These are phyloP conservation scores for Channa maculata DNA, from an alignment of 2,113 vertebrate species.

Conservation along the genomic window DNA sequence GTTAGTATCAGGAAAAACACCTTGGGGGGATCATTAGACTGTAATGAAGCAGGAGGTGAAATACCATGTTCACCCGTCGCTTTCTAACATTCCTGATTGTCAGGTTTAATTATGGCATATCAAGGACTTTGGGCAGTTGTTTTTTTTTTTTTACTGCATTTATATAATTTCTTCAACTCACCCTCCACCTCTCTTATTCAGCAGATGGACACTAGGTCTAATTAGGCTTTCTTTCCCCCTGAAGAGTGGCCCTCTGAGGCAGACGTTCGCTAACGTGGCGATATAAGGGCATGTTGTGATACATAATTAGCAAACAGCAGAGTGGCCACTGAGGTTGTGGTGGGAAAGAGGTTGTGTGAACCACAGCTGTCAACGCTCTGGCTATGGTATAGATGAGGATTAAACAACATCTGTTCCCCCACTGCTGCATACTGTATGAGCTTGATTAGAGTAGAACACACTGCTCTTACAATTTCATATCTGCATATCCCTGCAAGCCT, in stretches of 20 bases:
- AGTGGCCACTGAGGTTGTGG: constrained; percentile 38
- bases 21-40: constrained; percentile 74
- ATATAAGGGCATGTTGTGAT: constrained; percentile 52
- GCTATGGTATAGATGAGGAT: constrained; percentile 46
- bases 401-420: constrained; percentile 75
- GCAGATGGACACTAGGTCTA: constrained; percentile 65
- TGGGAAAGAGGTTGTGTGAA: constrained; percentile 40
- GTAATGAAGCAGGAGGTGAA: constrained; percentile 79
- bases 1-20: constrained; percentile 73
- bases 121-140: constrained; percentile 31
- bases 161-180: constrained; percentile 53
- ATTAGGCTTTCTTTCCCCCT: constrained; percentile 50
- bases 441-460: constrained; percentile 53
- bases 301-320: constrained; percentile 62
- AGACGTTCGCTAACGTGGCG: constrained; percentile 31
- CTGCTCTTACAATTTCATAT: constrained; percentile 26
- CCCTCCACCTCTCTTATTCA: constrained; percentile 36
- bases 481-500: neutral
- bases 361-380: constrained; percentile 53
- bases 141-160: constrained; percentile 29
- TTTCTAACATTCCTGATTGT: constrained; percentile 76
- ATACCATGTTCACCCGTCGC: constrained; percentile 65
- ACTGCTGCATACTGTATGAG: constrained; percentile 11
- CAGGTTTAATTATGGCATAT: constrained; percentile 74
- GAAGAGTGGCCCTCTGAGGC: constrained; percentile 36